Conservation (phyloP, 2,113 vertebrate genomes). For the Syngnathus floridae region DNA sequence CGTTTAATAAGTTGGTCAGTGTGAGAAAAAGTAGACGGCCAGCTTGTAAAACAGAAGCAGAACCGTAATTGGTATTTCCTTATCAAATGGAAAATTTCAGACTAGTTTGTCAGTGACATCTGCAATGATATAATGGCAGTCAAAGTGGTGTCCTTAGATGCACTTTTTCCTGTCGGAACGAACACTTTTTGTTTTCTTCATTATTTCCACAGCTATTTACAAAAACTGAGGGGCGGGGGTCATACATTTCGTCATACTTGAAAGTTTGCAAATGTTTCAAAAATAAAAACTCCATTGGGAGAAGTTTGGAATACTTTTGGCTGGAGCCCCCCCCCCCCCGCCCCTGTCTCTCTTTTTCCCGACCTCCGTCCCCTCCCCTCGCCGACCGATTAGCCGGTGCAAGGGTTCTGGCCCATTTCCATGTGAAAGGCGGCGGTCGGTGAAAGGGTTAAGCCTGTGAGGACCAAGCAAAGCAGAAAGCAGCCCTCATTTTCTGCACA, state of each 20-base stretch:
- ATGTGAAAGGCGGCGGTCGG: conserved; percentile 71
- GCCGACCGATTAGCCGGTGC: conserved; percentile 72
- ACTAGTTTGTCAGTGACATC: neutral
- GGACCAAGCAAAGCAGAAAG: conserved; percentile 53
- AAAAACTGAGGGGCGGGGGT: too few species aligned
- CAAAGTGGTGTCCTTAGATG: too few species aligned
- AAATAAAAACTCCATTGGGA: neutral
- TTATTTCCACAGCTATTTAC: too few species aligned
- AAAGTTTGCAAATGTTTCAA: neutral
- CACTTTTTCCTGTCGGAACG: neutral
- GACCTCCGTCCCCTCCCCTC: conserved; percentile 58
- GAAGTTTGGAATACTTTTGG: neutral
- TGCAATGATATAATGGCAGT: neutral
- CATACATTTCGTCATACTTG: too few species aligned
- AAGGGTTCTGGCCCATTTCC: conserved; percentile 64
- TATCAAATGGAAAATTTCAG: too few species aligned
- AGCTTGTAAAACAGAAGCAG: too few species aligned
- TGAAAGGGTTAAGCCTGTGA: conserved; percentile 76
- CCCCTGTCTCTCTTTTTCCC: neutral
- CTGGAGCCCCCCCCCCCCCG: conserved; percentile 23
- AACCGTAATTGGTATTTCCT: too few species aligned
- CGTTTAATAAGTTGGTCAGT: too few species aligned
- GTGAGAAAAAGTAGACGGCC: too few species aligned
- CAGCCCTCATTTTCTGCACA: conserved; percentile 65
- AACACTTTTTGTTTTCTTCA: too few species aligned